phyloP scores from a whole-genome alignment of 1,140 invertebrate genomes.

The Bombyx mori region DNA sequence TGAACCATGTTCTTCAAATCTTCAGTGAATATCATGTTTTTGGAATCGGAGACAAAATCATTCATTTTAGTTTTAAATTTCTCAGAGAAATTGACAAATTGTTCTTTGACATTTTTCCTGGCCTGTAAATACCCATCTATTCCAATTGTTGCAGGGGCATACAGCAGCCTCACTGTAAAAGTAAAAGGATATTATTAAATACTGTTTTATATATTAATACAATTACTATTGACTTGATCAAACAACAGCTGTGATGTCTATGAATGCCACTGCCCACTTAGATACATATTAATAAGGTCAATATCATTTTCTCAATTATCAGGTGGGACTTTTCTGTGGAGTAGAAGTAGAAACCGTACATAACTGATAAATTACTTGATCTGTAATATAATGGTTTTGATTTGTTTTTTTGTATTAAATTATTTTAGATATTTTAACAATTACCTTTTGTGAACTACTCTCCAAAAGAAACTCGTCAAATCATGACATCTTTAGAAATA shows the following conservation, averaged over 20 bases:
- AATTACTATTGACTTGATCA: not conserved
- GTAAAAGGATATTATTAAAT: not conserved
- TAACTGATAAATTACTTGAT: too few species aligned
- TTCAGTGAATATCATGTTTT: slow-evolving; percentile 85
- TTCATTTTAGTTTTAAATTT: slow-evolving; percentile 80
- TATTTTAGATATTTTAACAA: too few species aligned
- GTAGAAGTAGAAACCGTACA: too few species aligned
- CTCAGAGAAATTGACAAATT: slow-evolving; percentile 72
- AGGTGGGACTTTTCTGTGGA: not conserved
- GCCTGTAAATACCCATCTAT: slow-evolving; percentile 72
- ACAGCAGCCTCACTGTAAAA: slow-evolving; percentile 60
- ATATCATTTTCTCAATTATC: not conserved
- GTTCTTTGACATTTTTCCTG: slow-evolving; percentile 68
- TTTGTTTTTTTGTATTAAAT: too few species aligned
- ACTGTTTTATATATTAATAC: not conserved
- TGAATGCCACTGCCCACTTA: not conserved
- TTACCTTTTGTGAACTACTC: too few species aligned
- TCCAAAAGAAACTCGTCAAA: too few species aligned
- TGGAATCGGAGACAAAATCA: slow-evolving; percentile 70
- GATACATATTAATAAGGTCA: not conserved
- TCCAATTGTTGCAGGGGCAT: slow-evolving; percentile 72
- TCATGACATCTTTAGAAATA: too few species aligned
- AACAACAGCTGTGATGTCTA: too few species aligned
- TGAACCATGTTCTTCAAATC: slow-evolving; percentile 88
- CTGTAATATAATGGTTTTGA: too few species aligned